Conservation (phyloP, 2,113 vertebrate species). For the Pleuronectes platessa region DNA sequence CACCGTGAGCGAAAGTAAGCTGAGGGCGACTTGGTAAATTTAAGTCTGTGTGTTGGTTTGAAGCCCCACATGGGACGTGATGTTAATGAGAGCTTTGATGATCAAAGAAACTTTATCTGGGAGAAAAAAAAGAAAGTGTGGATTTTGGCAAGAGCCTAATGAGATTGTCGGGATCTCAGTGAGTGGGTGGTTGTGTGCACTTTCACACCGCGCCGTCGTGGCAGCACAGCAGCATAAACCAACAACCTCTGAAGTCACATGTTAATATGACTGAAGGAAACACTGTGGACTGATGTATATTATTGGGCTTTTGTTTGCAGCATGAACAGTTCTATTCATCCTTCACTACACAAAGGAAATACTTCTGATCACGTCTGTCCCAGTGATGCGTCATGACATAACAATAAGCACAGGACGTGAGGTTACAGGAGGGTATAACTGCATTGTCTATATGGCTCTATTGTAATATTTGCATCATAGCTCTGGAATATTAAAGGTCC, state of each 20-base stretch:
- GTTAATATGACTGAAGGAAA: slow-evolving; percentile 8
- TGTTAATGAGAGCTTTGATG: slow-evolving; percentile 58
- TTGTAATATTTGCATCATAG: neutral
- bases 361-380: neutral
- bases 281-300: neutral
- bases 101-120: slow-evolving; percentile 48
- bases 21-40: slow-evolving; percentile 27
- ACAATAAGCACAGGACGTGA: slow-evolving; percentile 18
- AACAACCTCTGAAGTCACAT: slow-evolving; percentile 7
- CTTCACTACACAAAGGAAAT: slow-evolving; percentile 1
- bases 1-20: slow-evolving; percentile 6
- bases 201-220: slow-evolving; percentile 26
- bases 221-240: slow-evolving; percentile 19
- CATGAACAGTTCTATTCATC: too few species aligned
- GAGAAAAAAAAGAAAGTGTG: slow-evolving; percentile 32
- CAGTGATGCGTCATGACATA: neutral
- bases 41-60: slow-evolving; percentile 25
- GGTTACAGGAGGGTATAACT: neutral
- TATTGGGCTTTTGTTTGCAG: too few species aligned
- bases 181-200: slow-evolving; percentile 18
- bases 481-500: neutral
- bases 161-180: slow-evolving; percentile 35
- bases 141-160: slow-evolving; percentile 45
- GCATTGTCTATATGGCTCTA: neutral
- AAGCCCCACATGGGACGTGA: slow-evolving; percentile 28